Percentiles rank a stretch among this genome's conserved stretches.
Evolutionary conservation across 2,797 vertebrate species (phyloP).

Genomic region (Forpus xanthops): DNA sequence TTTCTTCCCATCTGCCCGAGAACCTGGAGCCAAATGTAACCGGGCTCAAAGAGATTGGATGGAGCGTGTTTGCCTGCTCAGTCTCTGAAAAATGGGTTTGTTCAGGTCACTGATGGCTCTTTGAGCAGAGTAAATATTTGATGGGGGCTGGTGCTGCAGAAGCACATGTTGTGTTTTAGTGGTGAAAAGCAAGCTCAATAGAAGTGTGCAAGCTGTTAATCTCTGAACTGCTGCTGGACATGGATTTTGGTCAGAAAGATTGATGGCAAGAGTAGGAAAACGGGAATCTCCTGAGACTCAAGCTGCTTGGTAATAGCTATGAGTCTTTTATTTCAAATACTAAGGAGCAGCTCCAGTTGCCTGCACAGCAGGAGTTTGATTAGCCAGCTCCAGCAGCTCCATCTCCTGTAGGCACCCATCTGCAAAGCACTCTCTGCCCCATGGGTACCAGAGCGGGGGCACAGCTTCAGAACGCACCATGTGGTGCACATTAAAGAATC

Average conservation of each 20-base stretch:
- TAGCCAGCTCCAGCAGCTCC: neutral
- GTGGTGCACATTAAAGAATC: neutral
- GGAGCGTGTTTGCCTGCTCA: neutral
- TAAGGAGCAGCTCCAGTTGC: neutral
- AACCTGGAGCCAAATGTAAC: neutral
- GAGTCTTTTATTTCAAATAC: neutral
- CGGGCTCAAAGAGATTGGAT: neutral
- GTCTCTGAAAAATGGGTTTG: neutral
- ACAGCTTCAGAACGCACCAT: accelerated
- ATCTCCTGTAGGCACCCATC: neutral
- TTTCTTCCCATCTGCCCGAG: neutral
- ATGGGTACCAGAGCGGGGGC: neutral
- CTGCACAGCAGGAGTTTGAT: neutral
- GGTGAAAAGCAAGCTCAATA: neutral
- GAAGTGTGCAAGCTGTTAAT: neutral
- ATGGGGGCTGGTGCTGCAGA: neutral
- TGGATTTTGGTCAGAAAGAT: neutral
- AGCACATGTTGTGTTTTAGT: neutral
- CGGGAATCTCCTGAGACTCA: neutral
- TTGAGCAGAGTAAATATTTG: neutral
- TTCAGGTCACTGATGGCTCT: neutral
- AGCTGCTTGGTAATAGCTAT: neutral
- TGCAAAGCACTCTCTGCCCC: neutral
- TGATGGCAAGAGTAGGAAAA: neutral
- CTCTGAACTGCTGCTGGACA: neutral